Base-by-base conservation (phyloP, 2,797 vertebrate genomes). In the Aplochiton taeniatus region DNA sequence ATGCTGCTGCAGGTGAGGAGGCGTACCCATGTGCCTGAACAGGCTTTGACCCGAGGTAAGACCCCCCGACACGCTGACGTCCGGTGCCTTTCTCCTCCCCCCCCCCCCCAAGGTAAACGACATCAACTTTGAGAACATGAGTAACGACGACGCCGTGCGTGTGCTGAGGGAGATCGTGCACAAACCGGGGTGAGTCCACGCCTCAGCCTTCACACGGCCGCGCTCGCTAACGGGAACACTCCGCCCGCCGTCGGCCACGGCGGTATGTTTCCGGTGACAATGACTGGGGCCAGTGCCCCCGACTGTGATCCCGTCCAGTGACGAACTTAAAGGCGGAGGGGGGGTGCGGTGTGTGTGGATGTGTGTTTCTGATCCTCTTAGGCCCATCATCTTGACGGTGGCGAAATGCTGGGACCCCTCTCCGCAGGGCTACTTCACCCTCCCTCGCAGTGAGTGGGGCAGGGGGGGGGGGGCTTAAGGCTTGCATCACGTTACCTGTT, bases 111-210 rank as follows among this genome's bases (percentile, higher is more conserved):
- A 97, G 95, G 95, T 97, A 58, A 97, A 97, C 3, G 95, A 96
- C 82, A 95, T 96, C 68, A 96, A 96, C 83, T 96, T 96, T 72
- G 95, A 97, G 77, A 96, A 96, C 66, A 97, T 97, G 95, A 96
- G 95, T 76, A 97, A 97, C 0, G 95, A 97, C 0, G 95, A 97
- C 9, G 95, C 95, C 0, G 95, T 97, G 4, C 89, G 95, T 9
- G 95, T 96, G 0, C 89, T 97, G 75, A 89, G 95, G 59, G 95
- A 97, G 79, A 96, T 97, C 0, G 95, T 97, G 5, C 95, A 96
- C 84, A 96, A 96, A 72, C 95, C 95, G 0, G 95, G 95, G 95
- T 97, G 77, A 92, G 93, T 64, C 0, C 11, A 3, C 4, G 17
- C 13, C 11, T 4, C 17, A n/a, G n/a, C n/a, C n/a, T n/a, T n/a